Evolutionary conservation across 2,113 vertebrate genomes (phyloP).

Genomic region (Suricata suricatta): DNA sequence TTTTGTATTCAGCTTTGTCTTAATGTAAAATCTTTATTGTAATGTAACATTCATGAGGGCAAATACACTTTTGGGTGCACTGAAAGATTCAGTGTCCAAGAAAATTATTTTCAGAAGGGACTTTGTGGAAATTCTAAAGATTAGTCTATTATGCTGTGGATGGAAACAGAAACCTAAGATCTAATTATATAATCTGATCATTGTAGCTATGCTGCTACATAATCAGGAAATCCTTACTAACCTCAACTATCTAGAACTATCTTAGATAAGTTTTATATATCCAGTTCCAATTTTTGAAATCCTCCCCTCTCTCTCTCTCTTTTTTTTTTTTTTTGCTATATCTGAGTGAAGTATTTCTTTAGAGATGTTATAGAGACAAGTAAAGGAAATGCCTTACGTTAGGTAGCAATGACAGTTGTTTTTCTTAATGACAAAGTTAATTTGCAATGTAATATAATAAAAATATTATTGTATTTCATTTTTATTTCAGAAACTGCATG

Average conservation of each 20-base stretch:
- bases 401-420: not conserved
- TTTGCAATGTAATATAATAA: not conserved
- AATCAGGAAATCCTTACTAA: not conserved
- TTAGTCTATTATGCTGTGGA: not conserved
- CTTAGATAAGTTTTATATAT: not conserved
- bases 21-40: not conserved
- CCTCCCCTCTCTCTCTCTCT: too few species aligned
- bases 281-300: not conserved
- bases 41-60: not conserved
- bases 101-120: not conserved
- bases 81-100: not conserved
- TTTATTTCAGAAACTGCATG: not conserved
- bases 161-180: not conserved
- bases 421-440: not conserved
- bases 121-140: not conserved
- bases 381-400: not conserved
- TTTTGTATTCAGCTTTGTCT: not conserved
- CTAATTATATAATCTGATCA: not conserved
- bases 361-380: not conserved
- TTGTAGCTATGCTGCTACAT: not conserved
- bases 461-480: not conserved
- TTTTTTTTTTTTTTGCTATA: accelerated
- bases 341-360: not conserved
- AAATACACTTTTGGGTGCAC: not conserved
- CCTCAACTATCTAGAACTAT: not conserved